Percentiles rank a stretch among this genome's conserved stretches.
Conservation (phyloP, 1,140 invertebrate species). For the Lasioglossum albipes region DNA sequence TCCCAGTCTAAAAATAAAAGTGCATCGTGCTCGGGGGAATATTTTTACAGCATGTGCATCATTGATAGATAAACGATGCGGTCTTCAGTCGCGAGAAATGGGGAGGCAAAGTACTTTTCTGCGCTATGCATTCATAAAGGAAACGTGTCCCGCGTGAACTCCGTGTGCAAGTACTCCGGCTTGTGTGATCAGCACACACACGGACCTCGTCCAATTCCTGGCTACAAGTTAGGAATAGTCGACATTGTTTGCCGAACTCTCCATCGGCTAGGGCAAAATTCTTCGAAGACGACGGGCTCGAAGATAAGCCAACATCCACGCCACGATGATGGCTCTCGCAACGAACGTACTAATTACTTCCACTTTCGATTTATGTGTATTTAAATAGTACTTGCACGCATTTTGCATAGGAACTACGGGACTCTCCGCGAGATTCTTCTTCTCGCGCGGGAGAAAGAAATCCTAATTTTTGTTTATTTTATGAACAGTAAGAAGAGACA, state of each 20-base stretch:
- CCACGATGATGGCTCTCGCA: slow-evolving; percentile 20
- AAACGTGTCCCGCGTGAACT: slow-evolving; percentile 34
- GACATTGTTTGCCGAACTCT: slow-evolving; percentile 68
- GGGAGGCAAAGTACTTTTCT: slow-evolving; percentile 25
- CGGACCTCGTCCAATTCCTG: slow-evolving; percentile 31
- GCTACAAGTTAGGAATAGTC: slow-evolving; percentile 62
- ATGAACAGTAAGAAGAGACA: no score
- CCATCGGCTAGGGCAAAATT: slow-evolving; percentile 55
- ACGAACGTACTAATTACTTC: slow-evolving; percentile 47
- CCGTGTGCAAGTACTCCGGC: slow-evolving; percentile 41
- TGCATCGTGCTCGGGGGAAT: no score
- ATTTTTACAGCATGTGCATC: no score
- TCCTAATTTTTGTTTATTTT: no score
- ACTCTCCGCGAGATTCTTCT: no score
- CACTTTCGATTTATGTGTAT: slow-evolving; percentile 44
- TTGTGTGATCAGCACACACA: slow-evolving; percentile 53
- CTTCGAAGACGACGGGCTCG: slow-evolving; percentile 46
- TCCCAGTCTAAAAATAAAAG: no score
- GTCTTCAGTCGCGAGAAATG: slow-evolving; percentile 1
- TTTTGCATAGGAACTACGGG: slow-evolving; percentile 20
- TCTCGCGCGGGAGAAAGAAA: no score
- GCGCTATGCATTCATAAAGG: slow-evolving; percentile 35
- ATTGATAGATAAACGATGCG: background rate
- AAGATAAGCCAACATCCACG: slow-evolving; percentile 39
- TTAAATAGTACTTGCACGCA: slow-evolving; percentile 26